Conservation (phyloP, 2,113 vertebrate genomes). For the Aegotheles bennettii region DNA sequence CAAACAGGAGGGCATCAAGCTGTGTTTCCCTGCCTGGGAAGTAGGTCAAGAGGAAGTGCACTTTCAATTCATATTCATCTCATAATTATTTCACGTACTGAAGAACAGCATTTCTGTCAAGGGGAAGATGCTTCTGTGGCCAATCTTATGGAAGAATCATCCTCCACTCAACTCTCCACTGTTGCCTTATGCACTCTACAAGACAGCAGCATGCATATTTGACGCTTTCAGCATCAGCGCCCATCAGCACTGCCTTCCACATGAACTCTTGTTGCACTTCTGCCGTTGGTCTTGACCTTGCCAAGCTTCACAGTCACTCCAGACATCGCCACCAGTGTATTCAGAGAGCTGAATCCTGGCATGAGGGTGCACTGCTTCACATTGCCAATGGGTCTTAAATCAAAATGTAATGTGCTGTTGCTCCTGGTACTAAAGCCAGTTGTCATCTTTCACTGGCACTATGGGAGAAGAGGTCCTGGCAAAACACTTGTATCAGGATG, state of each 20-base stretch:
- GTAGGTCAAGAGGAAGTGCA: constrained; percentile 63
- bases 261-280: background rate
- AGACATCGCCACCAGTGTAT: background rate
- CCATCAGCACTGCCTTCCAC: background rate
- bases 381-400: background rate
- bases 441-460: background rate
- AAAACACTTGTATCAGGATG: background rate
- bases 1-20: constrained; percentile 33
- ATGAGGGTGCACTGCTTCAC: rapidly evolving
- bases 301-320: background rate
- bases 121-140: background rate
- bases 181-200: no score
- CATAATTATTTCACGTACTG: constrained; percentile 67
- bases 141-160: constrained; percentile 14
- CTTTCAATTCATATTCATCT: constrained; percentile 53
- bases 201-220: background rate
- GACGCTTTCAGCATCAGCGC: background rate
- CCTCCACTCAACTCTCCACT: background rate
- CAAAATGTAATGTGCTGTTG: background rate
- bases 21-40: constrained; percentile 50
- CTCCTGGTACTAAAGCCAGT: background rate
- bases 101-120: constrained; percentile 1
- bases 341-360: background rate
- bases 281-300: background rate
- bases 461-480: background rate